Conservation (phyloP, 2,888 invertebrate species). For the Lithophane ornitopus region DNA sequence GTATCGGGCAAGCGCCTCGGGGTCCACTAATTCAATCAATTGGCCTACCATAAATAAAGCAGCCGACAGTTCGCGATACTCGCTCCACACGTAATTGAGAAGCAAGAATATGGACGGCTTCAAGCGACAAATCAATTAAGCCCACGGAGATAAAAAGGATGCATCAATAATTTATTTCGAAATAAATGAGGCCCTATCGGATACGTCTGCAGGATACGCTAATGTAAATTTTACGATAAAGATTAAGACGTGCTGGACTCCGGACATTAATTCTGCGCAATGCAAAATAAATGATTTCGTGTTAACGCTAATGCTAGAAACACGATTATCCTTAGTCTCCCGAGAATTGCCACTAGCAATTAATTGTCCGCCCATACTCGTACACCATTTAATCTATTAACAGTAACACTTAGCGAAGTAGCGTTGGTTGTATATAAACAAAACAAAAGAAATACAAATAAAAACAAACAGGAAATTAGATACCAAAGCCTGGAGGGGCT, state of each 20-base stretch:
- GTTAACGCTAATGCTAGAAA: conserved; percentile 54
- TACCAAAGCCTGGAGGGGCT: conserved; percentile 82
- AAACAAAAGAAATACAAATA: conserved; percentile 75
- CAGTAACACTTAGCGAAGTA: conserved; percentile 42
- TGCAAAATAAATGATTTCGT: conserved; percentile 57
- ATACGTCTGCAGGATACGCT: conserved; percentile 72
- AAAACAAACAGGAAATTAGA: conserved; percentile 86
- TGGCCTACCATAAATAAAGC: conserved; percentile 87
- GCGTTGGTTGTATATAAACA: conserved; percentile 70
- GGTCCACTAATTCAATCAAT: conserved; percentile 90
- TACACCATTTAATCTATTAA: conserved; percentile 54
- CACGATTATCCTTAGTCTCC: conserved; percentile 48
- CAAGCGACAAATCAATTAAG: conserved; percentile 89
- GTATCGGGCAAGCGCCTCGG: conserved; percentile 84
- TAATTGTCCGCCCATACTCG: conserved; percentile 50
- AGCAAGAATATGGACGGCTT: conserved; percentile 83
- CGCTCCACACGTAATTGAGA: conserved; percentile 86
- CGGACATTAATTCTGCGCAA: conserved; percentile 58
- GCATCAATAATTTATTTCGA: conserved; percentile 82
- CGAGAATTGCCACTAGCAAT: conserved; percentile 49
- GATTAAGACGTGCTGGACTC: conserved; percentile 62
- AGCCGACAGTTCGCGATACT: conserved; percentile 85
- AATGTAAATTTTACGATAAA: conserved; percentile 74
- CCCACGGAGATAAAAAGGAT: conserved; percentile 85
- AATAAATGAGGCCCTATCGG: conserved; percentile 75